These are phyloP conservation scores for Oceanites oceanicus DNA, from an alignment of 2,113 vertebrate genomes.

Conservation along the genomic window DNA sequence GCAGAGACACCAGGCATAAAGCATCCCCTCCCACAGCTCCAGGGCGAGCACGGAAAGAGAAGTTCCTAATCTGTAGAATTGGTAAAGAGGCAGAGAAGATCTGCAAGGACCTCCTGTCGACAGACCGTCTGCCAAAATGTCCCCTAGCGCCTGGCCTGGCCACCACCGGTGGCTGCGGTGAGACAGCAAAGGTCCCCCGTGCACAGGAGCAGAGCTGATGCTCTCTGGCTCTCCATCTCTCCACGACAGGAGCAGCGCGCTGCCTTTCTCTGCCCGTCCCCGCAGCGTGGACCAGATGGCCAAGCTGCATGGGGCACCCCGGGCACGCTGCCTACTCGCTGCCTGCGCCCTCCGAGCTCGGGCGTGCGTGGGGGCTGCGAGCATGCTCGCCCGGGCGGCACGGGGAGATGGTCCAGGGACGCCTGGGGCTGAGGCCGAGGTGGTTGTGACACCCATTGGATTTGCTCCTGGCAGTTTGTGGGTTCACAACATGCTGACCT, in stretches of 20 bases:
- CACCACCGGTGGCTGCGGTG: not conserved
- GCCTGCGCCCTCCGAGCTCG: not conserved
- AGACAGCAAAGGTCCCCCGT: not conserved
- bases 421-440: not conserved
- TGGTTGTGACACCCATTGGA: not conserved
- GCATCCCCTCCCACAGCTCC: not conserved
- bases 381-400: accelerated
- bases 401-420: not conserved
- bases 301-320: not conserved
- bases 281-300: not conserved
- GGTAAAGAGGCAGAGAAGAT: not conserved
- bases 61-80: not conserved
- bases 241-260: not conserved
- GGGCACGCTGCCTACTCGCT: not conserved
- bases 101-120: not conserved
- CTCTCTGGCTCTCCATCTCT: not conserved
- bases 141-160: not conserved
- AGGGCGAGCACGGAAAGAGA: accelerated
- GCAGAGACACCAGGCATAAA: not conserved
- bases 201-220: accelerated
- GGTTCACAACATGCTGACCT: accelerated
- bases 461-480: not conserved
- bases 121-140: not conserved
- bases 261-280: not conserved
- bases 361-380: accelerated